Conservation (phyloP, 2,888 invertebrate genomes). For the Harpagoxenus sublaevis region DNA sequence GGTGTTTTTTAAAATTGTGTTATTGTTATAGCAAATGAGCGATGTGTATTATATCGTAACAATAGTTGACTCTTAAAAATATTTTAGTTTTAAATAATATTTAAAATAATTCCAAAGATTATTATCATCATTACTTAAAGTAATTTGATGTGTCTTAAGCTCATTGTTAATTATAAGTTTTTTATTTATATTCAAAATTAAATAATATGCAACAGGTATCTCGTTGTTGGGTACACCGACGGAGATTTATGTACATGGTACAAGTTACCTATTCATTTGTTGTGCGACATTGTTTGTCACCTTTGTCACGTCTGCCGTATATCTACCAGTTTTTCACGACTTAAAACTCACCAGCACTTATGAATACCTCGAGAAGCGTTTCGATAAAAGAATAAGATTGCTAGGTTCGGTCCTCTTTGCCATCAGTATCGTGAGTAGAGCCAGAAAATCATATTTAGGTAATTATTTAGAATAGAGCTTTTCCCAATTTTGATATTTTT, state of each 20-base stretch:
- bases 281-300: constrained; percentile 90
- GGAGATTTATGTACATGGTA: constrained; percentile 93
- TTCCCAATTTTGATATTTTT: no score
- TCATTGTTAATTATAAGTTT: not conserved
- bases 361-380: constrained; percentile 92
- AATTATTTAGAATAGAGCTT: no score
- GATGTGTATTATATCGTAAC: no score
- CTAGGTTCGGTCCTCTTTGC: constrained; percentile 91
- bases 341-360: constrained; percentile 93
- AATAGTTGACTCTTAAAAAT: no score
- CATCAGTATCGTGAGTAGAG: constrained; percentile 89
- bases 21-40: no score
- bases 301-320: constrained; percentile 89
- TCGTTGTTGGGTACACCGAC: constrained; percentile 93
- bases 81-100: no score
- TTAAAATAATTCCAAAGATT: no score
- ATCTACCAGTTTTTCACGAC: constrained; percentile 92
- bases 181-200: not conserved
- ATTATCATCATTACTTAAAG: no score
- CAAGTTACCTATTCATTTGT: constrained; percentile 91
- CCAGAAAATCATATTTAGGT: not conserved
- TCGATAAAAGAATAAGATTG: constrained; percentile 90
- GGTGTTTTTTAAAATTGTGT: no score
- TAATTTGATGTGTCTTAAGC: no score
- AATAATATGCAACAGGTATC: constrained; percentile 87